Evolutionary conservation across 2,113 vertebrate genomes (phyloP).

Genomic region (Rhipidura dahli): DNA sequence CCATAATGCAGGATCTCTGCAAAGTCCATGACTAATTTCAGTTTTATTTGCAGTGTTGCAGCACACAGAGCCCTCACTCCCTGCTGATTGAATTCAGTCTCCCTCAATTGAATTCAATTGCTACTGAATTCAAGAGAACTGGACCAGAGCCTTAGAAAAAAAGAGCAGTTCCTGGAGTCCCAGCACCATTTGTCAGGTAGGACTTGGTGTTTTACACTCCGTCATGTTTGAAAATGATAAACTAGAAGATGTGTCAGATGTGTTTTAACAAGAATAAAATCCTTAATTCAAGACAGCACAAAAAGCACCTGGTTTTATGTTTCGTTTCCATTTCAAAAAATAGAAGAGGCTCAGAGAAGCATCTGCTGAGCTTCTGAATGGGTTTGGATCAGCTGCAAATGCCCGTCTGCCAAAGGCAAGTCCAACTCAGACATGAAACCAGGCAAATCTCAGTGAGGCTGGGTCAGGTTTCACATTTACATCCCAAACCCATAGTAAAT

Average conservation of each 20-base stretch:
- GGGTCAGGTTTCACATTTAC: not conserved
- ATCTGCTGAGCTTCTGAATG: constrained; percentile 23
- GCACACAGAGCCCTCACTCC: not conserved
- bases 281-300: not conserved
- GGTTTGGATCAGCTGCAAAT: not conserved
- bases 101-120: not conserved
- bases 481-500: not conserved
- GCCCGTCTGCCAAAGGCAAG: not conserved
- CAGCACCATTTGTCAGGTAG: not conserved
- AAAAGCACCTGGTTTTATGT: not conserved
- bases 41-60: not conserved
- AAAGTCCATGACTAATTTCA: not conserved
- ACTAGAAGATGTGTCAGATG: not conserved
- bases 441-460: not conserved
- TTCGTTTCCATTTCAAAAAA: not conserved
- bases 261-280: not conserved
- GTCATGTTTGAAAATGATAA: not conserved
- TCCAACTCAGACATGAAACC: not conserved
- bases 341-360: not conserved
- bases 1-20: not conserved
- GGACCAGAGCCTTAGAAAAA: not conserved
- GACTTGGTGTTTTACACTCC: not conserved
- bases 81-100: not conserved
- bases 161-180: not conserved
- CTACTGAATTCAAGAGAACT: not conserved